Evolutionary conservation across 2,797 vertebrate genomes (phyloP), one percentile per base, ranked within the genome.

Genomic region (Loriculus beryllinus): DNA sequence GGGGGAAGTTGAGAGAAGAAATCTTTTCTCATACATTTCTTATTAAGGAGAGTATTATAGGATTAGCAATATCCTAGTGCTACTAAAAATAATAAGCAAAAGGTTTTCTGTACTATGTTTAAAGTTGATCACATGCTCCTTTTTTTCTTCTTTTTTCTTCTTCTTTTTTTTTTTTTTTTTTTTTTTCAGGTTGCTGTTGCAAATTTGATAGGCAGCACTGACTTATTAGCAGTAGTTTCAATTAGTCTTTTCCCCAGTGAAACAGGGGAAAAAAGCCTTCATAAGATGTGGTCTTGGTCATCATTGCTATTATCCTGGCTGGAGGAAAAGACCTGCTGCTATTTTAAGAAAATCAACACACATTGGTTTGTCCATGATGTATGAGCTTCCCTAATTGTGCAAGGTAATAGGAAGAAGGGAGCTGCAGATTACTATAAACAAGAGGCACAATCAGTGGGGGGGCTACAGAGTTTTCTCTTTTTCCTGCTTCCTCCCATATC

Each of bases 161-260:
- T 63, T 67, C 91, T 12, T 8, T 86, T 31, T n/a, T n/a, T n/a
- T n/a, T n/a, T n/a, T n/a, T n/a, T n/a, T n/a, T n/a, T n/a, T n/a
- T n/a, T n/a, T 90, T 69, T 80, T 43, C 52, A 72, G 67, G 21
- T 74, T 93, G 43, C 52, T 92, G 23, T 75, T 92, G 43, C 67
- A 81, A 63, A 43, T 95, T 74, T 94, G 76, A 71, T 62, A 82
- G 78, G 43, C 78, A 92, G 57, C 42, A 72, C 60, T 62, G 79
- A 88, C 93, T 95, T 90, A 80, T 75, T 79, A 87, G 63, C 40
- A 60, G 57, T 65, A 65, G 52, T 91, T 94, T 94, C 91, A 92
- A 64, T 89, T 93, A 90, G 40, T 67, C 43, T 35, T 78, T 95
- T 92, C 47, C 67, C 86, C 89, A 93, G 79, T 86, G 59, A 92